Base-by-base conservation (phyloP, 2,797 vertebrate species). In the Molossus molossus region DNA sequence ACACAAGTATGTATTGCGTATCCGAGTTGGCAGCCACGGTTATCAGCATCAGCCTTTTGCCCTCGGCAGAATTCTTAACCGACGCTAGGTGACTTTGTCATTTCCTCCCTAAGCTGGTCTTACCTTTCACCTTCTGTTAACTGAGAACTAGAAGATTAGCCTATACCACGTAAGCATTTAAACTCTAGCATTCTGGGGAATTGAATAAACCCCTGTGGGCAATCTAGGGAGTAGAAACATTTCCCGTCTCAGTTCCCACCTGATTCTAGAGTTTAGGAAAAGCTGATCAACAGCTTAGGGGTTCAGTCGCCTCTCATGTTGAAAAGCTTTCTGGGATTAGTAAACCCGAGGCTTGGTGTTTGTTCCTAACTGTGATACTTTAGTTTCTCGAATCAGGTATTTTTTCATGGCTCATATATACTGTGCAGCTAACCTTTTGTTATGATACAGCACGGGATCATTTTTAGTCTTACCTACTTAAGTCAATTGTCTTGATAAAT, bases 221-320 rank as follows among this genome's bases (percentile, higher is more conserved):
- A 25, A 88, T 9, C 1, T 40, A 20, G 15, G 55, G 9, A 69
- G 17, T 29, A 64, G 48, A 84, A 85, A 20, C 20, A 76, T 75
- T 85, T 92, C n/a, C 9, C 40, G 29, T 82, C 3, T 64, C 20
- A 65, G 14, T 76, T 95, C 21, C 20, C 64, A 58, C 58, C 9
- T 72, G 50, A 17, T 73, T 96, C 33, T 90, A 64, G 60, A 89
- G 48, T 93, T 73, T 80, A 12, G n/a, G 81, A 75, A 90, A 90
- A 62, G 48, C 5, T 37, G 13, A 20, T 65, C 17, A 75, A 14
- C 4, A 57, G 0, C 1, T 18, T 55, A 77, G 23, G 11, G 27
- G 17, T 73, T 77, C 13, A n/a, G 2, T 3, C 29, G 9, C 25
- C 79, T 13, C 6, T 45, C 33, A 10, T 23, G 23, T 25, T 84